Evolutionary conservation across 2,888 invertebrate species (phyloP).

Genomic region (Ormyrus labotus): DNA sequence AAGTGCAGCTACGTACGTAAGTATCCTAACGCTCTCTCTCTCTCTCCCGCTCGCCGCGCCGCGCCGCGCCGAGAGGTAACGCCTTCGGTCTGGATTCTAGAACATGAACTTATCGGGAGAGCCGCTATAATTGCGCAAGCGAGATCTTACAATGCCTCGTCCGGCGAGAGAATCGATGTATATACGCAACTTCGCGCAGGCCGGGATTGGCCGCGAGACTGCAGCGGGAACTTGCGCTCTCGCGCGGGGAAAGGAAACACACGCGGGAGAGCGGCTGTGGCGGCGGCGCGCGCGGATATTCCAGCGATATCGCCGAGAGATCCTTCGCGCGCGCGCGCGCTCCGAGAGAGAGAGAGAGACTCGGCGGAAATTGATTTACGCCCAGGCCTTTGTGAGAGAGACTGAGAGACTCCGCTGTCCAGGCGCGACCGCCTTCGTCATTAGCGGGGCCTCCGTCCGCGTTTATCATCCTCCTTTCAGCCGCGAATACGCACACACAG

Average conservation of each 20-base stretch:
- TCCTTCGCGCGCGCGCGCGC: background rate
- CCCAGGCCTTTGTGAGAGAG: constrained; percentile 8
- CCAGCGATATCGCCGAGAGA: background rate
- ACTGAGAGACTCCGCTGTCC: background rate
- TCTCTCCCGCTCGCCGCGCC: background rate
- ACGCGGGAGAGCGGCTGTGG: background rate
- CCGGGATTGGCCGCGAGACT: constrained; percentile 34
- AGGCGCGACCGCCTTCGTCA: constrained; percentile 19
- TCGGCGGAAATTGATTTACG: constrained; percentile 47
- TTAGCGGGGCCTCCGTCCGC: background rate
- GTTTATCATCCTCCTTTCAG: too few relatives aligned
- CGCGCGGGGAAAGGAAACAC: constrained; percentile 45
- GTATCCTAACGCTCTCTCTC: too few relatives aligned
- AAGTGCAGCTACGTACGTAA: background rate
- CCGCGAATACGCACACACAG: too few relatives aligned
- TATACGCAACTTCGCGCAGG: background rate
- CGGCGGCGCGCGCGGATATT: constrained; percentile 16
- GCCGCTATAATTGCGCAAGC: constrained; percentile 69
- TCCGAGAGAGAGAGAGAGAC: constrained; percentile 2
- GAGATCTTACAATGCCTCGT: constrained; percentile 66
- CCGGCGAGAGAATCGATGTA: constrained; percentile 46
- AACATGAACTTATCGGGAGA: constrained; percentile 73
- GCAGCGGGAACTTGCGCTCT: background rate
- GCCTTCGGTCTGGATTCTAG: constrained; percentile 71
- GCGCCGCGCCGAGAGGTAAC: constrained; percentile 62